phyloP scores from a whole-genome alignment of 2,113 vertebrate species.

The Acinonyx jubatus region DNA sequence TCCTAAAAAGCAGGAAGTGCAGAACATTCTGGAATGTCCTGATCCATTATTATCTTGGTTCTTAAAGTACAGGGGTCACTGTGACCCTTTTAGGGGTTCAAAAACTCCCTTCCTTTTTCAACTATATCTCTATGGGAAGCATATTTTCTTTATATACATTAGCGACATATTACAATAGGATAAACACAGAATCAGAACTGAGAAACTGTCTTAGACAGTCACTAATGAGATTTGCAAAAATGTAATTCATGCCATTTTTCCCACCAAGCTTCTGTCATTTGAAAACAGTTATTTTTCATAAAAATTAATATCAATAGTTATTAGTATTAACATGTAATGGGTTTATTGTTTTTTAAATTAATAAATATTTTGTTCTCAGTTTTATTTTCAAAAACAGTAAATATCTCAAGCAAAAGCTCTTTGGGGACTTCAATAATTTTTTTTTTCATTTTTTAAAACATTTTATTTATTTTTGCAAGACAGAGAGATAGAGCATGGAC shows the following conservation, averaged over 20 bases:
- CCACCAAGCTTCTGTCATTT: not conserved
- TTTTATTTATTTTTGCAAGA: no score
- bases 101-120: not conserved
- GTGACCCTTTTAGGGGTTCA: not conserved
- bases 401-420: not conserved
- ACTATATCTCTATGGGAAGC: not conserved
- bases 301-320: not conserved
- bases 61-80: not conserved
- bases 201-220: not conserved
- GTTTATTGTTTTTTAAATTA: not conserved
- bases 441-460: not conserved
- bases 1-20: not conserved
- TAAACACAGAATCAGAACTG: not conserved
- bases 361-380: not conserved
- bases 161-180: not conserved
- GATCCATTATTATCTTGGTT: not conserved
- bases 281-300: not conserved
- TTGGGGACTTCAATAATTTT: not conserved
- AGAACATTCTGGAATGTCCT: not conserved
- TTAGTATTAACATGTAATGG: not conserved
- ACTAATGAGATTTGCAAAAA: conserved; percentile 7
- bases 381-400: conserved; percentile 9
- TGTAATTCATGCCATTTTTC: not conserved
- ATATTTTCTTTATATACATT: not conserved
- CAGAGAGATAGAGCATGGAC: no score